These are phyloP conservation scores for Scophthalmus maximus DNA, from an alignment of 2,113 vertebrate species.

Conservation along the genomic window DNA sequence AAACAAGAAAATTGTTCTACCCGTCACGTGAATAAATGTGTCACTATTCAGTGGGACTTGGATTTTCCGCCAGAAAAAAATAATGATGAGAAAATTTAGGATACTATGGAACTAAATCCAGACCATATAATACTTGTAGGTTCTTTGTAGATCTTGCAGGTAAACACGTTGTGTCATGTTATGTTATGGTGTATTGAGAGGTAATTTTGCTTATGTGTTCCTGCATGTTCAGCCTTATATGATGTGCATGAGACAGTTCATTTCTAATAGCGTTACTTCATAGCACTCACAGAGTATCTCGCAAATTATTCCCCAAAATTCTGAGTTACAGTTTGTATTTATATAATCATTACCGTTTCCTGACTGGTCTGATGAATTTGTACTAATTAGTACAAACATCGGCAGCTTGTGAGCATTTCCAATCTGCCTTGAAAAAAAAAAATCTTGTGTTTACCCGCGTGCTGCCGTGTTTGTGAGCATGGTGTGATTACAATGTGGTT, in stretches of 20 bases:
- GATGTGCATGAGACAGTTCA: too few species aligned
- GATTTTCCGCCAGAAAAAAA: conserved; percentile 26
- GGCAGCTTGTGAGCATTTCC: background rate
- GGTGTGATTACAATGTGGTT: background rate
- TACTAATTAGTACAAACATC: background rate
- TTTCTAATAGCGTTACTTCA: background rate
- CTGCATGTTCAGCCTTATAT: too few species aligned
- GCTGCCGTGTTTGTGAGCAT: background rate
- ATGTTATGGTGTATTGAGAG: background rate
- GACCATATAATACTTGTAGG: background rate
- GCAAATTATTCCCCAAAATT: background rate
- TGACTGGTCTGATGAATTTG: background rate
- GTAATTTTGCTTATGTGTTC: too few species aligned
- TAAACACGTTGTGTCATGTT: background rate
- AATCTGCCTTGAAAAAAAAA: background rate
- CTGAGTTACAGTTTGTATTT: background rate
- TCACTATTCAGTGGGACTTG: conserved; percentile 15
- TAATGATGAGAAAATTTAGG: background rate
- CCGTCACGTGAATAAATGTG: conserved; percentile 17
- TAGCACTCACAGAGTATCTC: background rate
- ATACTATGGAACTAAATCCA: background rate
- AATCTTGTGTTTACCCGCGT: background rate
- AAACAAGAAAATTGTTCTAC: conserved; percentile 7
- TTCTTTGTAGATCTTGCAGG: background rate
- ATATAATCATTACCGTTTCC: background rate